phyloP scores from a whole-genome alignment of 1,140 invertebrate genomes.

The Nasonia giraulti region DNA sequence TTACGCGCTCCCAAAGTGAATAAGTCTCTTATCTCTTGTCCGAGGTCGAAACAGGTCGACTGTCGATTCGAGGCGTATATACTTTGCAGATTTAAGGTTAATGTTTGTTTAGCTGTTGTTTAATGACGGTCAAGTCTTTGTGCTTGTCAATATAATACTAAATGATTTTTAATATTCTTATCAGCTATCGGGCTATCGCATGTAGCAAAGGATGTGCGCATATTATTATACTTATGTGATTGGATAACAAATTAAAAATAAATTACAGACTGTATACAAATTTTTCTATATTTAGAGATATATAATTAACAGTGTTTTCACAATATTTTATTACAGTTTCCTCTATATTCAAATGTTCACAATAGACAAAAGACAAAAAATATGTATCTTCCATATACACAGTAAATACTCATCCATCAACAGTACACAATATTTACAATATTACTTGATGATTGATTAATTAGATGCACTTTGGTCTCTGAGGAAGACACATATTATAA shows the following conservation, averaged over 20 bases:
- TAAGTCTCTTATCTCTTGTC: no score
- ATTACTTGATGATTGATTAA: conserved; percentile 26
- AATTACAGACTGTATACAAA: conserved; percentile 24
- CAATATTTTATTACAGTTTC: conserved; percentile 12
- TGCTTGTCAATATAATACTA: conserved; percentile 1
- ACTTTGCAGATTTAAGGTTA: neutral
- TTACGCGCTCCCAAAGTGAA: neutral
- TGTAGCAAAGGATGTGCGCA: neutral
- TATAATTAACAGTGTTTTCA: conserved; percentile 10
- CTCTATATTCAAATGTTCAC: neutral
- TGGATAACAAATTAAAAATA: neutral
- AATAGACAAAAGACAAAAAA: neutral
- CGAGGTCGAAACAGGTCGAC: no score
- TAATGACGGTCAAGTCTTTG: conserved; percentile 31
- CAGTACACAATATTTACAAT: conserved; percentile 45
- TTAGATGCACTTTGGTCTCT: conserved; percentile 78
- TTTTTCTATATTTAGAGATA: neutral
- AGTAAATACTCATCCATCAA: conserved; percentile 25
- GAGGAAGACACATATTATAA: conserved; percentile 96
- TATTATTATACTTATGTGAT: neutral
- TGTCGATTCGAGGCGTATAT: no score
- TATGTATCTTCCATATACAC: conserved; percentile 33
- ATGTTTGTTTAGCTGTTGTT: conserved; percentile 5
- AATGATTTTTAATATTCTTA: neutral
- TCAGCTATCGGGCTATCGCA: neutral